Evolutionary conservation across 2,797 vertebrate species (phyloP), one percentile per base, ranked within the genome.

Genomic region (Pipistrellus pygmaeus): DNA sequence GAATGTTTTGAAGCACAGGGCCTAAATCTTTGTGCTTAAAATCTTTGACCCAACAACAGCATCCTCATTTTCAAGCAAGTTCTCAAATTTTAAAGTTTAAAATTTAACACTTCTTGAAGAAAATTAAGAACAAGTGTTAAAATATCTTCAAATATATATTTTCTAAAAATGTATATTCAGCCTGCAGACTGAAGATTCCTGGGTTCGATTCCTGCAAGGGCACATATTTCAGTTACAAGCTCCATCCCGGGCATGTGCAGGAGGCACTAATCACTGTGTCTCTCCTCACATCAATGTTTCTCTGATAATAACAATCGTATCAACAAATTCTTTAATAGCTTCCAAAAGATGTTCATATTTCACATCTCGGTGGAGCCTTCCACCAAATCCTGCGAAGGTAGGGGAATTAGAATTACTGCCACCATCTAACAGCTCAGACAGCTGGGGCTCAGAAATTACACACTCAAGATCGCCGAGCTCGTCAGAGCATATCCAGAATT

Each of bases 11-110:
- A 93, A 80, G 55, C 25, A 30, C 18, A 75, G 3, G n/a, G 41
- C 41, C 41, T 90, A 60, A 35, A 81, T 81, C 44, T 92, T 68
- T 68, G 71, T 73, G 71, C 20, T 18, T 73, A 48, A 91, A 62
- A 72, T 90, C 41, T 94, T 90, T 92, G 64, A 81, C 25, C 83
- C 84, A 96, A 88, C 32, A 93, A 73, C 0, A 94, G 48, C 32
- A 92, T 32, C 83, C 78, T 8, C 53, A 95, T 48, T 86, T 92
- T 92, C 80, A 94, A 94, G 85, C 62, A 94, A 91, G 27, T 69
- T 90, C 55, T 95, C 66, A 84, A 80, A 96, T 85, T 78, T 88
- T 85, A 82, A 95, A 91, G 72, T 75, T 35, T 91, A 81, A 90
- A 85, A 93, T 2, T 62, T 85, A 86, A 44, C 83, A 81, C 20